Percentiles rank a stretch among this genome's conserved stretches.
phyloP scores from a whole-genome alignment of 2,888 invertebrate genomes.

The Athrips mouffetella region DNA sequence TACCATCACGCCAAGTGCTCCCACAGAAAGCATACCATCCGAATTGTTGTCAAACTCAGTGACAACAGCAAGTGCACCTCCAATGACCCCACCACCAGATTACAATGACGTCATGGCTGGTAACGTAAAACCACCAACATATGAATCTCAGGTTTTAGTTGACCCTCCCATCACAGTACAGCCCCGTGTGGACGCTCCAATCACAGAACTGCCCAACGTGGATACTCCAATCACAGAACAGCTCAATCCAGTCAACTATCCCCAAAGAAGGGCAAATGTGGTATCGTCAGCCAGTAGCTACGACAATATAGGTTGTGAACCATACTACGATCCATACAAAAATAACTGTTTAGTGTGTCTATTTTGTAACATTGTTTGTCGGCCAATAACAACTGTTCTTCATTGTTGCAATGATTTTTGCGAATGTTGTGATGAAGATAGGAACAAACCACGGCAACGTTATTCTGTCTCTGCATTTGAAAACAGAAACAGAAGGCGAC shows the following conservation, averaged over 20 bases:
- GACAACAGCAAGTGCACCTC: background rate
- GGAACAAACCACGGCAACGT: background rate
- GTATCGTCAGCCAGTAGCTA: no score
- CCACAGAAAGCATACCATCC: background rate
- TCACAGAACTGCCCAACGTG: background rate
- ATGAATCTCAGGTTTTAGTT: background rate
- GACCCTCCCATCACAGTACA: background rate
- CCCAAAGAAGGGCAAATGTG: no score
- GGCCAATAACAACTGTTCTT: background rate
- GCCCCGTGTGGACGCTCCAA: background rate
- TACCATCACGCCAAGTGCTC: background rate
- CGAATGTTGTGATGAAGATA: background rate
- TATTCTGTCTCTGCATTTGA: no score
- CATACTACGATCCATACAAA: background rate
- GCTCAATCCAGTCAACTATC: no score
- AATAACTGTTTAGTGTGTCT: background rate
- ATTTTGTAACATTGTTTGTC: background rate
- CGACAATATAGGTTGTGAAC: background rate
- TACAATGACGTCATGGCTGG: conserved; percentile 1
- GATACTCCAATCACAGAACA: background rate
- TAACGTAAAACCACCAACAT: background rate
- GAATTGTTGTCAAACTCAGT: background rate
- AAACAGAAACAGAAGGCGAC: background rate
- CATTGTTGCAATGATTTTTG: background rate
- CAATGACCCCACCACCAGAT: background rate